These are phyloP conservation scores for Esperia sulphurella DNA, from an alignment of 2,888 invertebrate species.

Conservation along the genomic window DNA sequence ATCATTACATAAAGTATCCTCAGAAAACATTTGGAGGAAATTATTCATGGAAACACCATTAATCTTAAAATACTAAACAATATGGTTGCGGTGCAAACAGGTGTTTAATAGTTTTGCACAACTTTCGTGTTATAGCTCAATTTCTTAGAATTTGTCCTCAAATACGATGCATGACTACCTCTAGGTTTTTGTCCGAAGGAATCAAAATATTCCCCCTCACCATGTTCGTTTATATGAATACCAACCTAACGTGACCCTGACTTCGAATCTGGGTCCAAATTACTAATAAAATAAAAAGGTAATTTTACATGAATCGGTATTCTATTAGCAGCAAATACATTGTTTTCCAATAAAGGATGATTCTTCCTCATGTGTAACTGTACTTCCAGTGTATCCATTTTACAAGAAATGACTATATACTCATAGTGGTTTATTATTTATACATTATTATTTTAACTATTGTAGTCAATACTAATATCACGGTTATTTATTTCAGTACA, in stretches of 20 bases:
- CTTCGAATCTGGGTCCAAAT: conserved; percentile 18
- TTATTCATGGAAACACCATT: no score
- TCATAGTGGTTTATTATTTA: neutral
- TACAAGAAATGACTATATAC: neutral
- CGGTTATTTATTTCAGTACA: conserved; percentile 20
- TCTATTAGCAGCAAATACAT: conserved; percentile 13
- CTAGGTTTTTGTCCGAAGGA: conserved; percentile 14
- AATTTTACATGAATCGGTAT: neutral
- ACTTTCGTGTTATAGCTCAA: no score
- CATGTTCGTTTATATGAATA: conserved; percentile 13
- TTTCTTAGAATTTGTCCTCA: no score
- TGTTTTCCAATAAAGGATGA: neutral
- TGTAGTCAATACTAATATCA: conserved; percentile 10
- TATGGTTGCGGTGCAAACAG: no score
- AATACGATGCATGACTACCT: conserved; percentile 11
- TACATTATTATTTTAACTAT: conserved; percentile 7
- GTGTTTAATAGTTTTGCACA: no score
- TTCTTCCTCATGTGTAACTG: conserved; percentile 2
- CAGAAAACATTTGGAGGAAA: no score
- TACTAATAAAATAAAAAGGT: conserved; percentile 8
- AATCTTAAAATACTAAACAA: no score
- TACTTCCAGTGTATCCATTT: conserved; percentile 7
- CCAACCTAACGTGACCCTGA: conserved; percentile 25
- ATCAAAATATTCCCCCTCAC: conserved; percentile 21
- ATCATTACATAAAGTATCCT: no score